A percentile compares a stretch with the other conserved stretches of the same genome.
Evolutionary conservation across 2,888 invertebrate genomes (phyloP).

Genomic region (Dichetophora obliterata): DNA sequence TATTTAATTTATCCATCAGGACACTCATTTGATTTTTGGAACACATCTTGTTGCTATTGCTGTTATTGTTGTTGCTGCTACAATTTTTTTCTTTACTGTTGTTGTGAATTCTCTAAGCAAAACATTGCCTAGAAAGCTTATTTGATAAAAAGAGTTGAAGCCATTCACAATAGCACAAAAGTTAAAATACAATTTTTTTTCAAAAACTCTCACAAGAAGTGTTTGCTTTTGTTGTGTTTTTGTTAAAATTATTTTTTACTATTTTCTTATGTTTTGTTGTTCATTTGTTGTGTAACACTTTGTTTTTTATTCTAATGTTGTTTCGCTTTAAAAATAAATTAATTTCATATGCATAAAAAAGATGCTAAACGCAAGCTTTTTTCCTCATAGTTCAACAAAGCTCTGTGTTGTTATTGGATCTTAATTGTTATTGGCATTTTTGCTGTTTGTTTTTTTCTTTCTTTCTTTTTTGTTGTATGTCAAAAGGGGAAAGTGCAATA

Average conservation of each 20-base stretch:
- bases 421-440: constrained; percentile 1
- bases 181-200: too few species aligned
- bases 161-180: background rate
- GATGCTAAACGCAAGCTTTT: too few species aligned
- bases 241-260: too few species aligned
- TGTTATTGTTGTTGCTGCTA: background rate
- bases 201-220: too few species aligned
- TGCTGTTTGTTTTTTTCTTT: constrained; percentile 11
- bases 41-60: constrained; percentile 72
- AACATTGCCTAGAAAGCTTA: background rate
- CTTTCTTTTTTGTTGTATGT: too few species aligned
- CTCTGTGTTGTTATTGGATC: background rate
- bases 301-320: background rate
- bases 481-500: constrained; percentile 38
- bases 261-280: background rate
- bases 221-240: too few species aligned
- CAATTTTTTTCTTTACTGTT: background rate
- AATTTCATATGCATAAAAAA: too few species aligned
- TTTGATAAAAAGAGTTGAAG: too few species aligned
- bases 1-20: constrained; percentile 81
- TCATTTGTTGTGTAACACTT: background rate
- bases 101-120: background rate
- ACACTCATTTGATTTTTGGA: constrained; percentile 80
- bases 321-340: background rate
- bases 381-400: too few species aligned